Percentiles rank a stretch among this genome's conserved stretches.
Evolutionary conservation across 2,888 invertebrate genomes (phyloP).

Genomic region (Myopa testacea): DNA sequence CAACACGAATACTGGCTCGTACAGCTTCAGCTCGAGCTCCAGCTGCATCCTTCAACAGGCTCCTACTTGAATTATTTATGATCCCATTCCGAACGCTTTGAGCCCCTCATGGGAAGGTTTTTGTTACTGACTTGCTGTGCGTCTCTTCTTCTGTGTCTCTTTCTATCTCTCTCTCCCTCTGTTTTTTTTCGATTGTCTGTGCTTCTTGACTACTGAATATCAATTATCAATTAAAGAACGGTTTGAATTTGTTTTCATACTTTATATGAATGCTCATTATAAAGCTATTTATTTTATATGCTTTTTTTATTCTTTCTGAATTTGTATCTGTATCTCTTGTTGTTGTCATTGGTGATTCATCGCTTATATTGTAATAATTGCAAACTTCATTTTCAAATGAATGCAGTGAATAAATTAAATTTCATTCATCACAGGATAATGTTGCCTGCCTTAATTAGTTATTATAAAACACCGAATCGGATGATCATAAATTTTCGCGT

Average conservation of each 20-base stretch:
- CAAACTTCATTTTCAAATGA: background rate
- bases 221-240: constrained; percentile 25
- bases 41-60: constrained; percentile 23
- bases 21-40: background rate
- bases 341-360: constrained; percentile 1
- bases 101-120: background rate
- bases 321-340: background rate
- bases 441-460: constrained; percentile 29
- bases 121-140: background rate
- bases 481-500: constrained; percentile 19
- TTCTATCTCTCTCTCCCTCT: background rate
- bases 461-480: background rate
- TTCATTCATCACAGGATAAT: constrained; percentile 7
- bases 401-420: constrained; percentile 32
- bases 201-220: constrained; percentile 14
- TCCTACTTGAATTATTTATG: constrained; percentile 33
- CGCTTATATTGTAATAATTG: background rate
- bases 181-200: background rate
- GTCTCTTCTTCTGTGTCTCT: background rate
- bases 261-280: constrained; percentile 3
- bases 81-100: constrained; percentile 4
- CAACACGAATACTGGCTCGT: background rate
- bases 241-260: background rate
- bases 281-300: constrained; percentile 6
- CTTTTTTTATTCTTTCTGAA: background rate